Percentiles rank a stretch among this genome's conserved stretches.
Conservation (phyloP, 1,140 invertebrate species). For the Cephus cinctus region DNA sequence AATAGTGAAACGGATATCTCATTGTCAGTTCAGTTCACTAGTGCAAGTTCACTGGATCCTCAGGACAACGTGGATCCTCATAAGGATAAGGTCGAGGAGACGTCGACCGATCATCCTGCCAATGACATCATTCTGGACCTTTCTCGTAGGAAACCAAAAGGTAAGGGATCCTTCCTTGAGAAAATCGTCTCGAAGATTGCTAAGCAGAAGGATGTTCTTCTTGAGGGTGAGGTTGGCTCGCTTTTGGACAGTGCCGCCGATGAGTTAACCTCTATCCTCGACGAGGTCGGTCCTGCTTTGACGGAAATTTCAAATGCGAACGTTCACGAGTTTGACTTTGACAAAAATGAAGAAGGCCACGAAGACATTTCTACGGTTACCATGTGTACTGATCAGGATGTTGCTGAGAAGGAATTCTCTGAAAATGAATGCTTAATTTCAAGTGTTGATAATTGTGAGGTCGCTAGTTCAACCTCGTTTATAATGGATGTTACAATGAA, state of each 20-base stretch:
- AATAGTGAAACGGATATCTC: not conserved
- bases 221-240: slow-evolving; percentile 37
- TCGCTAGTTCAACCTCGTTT: too few species aligned
- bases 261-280: slow-evolving; percentile 36
- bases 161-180: slow-evolving; percentile 46
- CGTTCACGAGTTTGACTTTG: too few species aligned
- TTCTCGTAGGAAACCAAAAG: slow-evolving; percentile 42
- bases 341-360: not conserved
- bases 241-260: slow-evolving; percentile 34
- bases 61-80: not conserved
- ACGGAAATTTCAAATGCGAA: too few species aligned
- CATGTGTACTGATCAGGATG: not conserved
- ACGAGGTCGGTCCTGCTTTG: slow-evolving; percentile 28
- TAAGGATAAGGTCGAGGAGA: not conserved
- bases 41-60: not conserved
- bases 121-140: slow-evolving; percentile 52
- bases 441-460: too few species aligned
- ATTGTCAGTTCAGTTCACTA: not conserved
- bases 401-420: too few species aligned
- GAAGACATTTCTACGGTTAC: not conserved
- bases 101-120: slow-evolving; percentile 11
- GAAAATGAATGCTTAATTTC: too few species aligned
- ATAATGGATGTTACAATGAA: too few species aligned
- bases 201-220: slow-evolving; percentile 46
- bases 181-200: slow-evolving; percentile 54